Evolutionary conservation across 1,140 invertebrate species (phyloP).

Genomic region (Procambarus virginalis): DNA sequence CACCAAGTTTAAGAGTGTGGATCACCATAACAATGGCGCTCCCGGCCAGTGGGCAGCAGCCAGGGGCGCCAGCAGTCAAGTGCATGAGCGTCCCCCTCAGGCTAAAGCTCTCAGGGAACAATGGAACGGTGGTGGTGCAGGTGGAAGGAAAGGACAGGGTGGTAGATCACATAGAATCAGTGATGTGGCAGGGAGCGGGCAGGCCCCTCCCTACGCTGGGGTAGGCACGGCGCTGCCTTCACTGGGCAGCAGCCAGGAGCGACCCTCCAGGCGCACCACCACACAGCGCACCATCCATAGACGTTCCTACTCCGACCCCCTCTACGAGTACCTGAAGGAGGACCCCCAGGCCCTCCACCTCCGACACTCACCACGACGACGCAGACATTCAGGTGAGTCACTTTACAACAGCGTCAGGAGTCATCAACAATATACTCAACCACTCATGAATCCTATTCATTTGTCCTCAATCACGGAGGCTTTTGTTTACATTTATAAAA

Average conservation of each 20-base stretch:
- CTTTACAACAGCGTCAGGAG: not conserved
- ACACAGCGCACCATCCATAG: constrained; percentile 18
- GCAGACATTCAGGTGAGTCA: constrained; percentile 57
- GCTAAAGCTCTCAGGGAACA: not conserved
- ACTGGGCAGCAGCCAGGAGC: not conserved
- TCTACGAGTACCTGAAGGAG: constrained; percentile 56
- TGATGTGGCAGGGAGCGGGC: not conserved
- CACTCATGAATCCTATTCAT: too few species aligned
- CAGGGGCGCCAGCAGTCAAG: not conserved
- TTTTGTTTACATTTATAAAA: too few species aligned
- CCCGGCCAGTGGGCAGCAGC: not conserved
- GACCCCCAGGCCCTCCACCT: not conserved
- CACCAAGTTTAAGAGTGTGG: not conserved
- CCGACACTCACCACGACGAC: not conserved
- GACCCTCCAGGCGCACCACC: not conserved
- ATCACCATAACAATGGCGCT: not conserved
- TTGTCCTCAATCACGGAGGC: too few species aligned
- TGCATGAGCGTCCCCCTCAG: not conserved
- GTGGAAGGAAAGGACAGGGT: not conserved
- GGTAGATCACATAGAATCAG: not conserved
- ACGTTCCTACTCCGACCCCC: constrained; percentile 57
- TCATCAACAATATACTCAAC: too few species aligned
- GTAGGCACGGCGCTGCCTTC: not conserved
- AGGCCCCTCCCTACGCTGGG: not conserved
- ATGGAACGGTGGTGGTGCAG: not conserved